Conservation (phyloP, 2,888 invertebrate species). For the Spatulosminthurus flaviceps region DNA sequence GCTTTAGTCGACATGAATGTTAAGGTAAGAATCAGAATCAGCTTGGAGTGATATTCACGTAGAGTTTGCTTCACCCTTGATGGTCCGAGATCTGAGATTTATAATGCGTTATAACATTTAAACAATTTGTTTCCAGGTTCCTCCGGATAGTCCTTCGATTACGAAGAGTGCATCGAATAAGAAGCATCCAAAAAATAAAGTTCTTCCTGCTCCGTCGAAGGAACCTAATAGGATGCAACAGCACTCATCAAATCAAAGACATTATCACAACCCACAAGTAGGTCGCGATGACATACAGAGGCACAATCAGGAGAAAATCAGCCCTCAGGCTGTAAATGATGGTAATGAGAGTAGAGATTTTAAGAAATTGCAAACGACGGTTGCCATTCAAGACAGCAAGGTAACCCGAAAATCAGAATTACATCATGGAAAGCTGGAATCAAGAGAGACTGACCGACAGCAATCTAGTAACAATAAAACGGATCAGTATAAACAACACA, state of each 20-base stretch:
- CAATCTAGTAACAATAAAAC: neutral
- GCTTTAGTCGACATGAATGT: conserved; percentile 26
- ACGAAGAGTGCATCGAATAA: neutral
- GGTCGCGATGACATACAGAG: neutral
- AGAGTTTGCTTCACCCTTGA: too few species aligned
- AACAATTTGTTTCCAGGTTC: neutral
- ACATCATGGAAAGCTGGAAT: neutral
- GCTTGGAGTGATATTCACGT: too few species aligned
- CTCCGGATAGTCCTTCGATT: neutral
- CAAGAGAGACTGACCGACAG: neutral
- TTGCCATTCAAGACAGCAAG: neutral
- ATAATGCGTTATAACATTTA: too few species aligned
- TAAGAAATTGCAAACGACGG: neutral
- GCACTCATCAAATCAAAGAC: neutral
- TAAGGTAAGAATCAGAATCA: conserved; percentile 15
- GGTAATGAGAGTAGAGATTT: conserved; percentile 6
- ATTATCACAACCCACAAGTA: neutral
- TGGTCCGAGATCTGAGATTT: too few species aligned
- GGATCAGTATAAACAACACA: conserved; percentile 1
- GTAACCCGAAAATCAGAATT: neutral
- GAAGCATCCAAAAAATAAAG: conserved; percentile 1
- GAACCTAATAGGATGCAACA: neutral
- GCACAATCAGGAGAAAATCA: neutral
- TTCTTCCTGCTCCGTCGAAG: neutral
- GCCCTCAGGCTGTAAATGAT: neutral